A percentile compares a stretch with the other conserved stretches of the same genome.
Conservation (phyloP, 1,140 invertebrate species). For the Drosophila tristis region DNA sequence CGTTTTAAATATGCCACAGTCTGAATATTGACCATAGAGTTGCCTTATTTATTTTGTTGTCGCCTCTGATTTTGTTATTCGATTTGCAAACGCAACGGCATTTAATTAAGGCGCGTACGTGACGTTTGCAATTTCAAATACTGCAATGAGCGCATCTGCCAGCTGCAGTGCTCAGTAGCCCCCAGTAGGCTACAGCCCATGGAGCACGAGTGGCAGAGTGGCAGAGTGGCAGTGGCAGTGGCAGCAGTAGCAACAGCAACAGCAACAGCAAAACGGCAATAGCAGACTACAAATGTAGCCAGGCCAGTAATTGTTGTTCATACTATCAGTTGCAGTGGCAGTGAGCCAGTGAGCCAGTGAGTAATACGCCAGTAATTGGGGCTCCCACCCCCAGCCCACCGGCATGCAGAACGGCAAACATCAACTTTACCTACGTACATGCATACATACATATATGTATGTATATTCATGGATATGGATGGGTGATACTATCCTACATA, state of each 20-base stretch:
- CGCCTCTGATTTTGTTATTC: conserved; percentile 28
- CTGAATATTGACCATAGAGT: no score
- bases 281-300: conserved; percentile 10
- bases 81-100: conserved; percentile 38
- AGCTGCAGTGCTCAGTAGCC: no score
- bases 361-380: conserved; percentile 43
- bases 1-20: no score
- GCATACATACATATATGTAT: not conserved
- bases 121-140: conserved; percentile 34
- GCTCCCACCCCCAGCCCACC: not conserved
- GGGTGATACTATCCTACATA: no score
- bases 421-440: conserved; percentile 1
- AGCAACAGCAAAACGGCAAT: conserved; percentile 5
- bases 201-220: not conserved
- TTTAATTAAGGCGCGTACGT: conserved; percentile 55
- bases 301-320: not conserved
- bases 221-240: conserved; percentile 15
- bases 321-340: conserved; percentile 30
- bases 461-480: no score
- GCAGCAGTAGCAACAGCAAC: conserved; percentile 11
- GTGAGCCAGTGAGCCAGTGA: conserved; percentile 32
- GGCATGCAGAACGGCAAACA: conserved; percentile 32
- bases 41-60: conserved; percentile 51
- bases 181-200: no score
- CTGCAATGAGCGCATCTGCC: not conserved